Evolutionary conservation across 92 coral and sea anemone genomes (phyloP).

Genomic region (Phenganax subtilis): DNA sequence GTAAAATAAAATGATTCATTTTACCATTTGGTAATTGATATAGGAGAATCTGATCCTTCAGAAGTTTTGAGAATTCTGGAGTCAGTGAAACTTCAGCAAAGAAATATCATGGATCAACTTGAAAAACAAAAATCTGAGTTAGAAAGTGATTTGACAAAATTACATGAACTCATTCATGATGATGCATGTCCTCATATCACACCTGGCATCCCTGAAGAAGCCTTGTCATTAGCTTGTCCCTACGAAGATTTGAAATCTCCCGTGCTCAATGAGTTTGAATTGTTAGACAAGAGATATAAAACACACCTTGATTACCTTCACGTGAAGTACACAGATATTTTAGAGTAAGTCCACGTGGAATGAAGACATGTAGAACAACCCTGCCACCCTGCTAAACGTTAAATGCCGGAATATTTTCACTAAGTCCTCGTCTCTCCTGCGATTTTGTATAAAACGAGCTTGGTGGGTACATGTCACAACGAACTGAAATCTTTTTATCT

Average conservation of each 20-base stretch:
- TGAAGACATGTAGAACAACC: too few relatives aligned
- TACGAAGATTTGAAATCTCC: conserved; percentile 60
- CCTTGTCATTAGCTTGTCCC: conserved; percentile 69
- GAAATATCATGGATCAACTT: conserved; percentile 57
- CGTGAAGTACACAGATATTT: conserved; percentile 60
- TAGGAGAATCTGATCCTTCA: conserved; percentile 62
- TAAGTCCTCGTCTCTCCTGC: too few relatives aligned
- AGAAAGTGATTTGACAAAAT: conserved; percentile 56
- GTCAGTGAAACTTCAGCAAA: conserved; percentile 84
- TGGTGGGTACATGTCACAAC: not conserved
- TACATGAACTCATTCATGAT: conserved; percentile 48
- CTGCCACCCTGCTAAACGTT: too few relatives aligned
- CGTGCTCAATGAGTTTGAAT: conserved; percentile 74
- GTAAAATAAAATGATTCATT: not conserved
- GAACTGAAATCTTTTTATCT: not conserved
- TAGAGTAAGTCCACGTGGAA: conserved; percentile 48
- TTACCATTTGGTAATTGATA: not conserved
- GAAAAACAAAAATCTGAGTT: conserved; percentile 63
- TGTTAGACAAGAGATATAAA: conserved; percentile 84
- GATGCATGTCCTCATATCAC: conserved; percentile 45
- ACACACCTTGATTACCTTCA: conserved; percentile 77
- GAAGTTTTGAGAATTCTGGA: conserved; percentile 67
- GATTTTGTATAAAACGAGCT: not conserved
- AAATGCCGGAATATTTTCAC: too few relatives aligned
- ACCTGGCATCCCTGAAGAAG: conserved; percentile 82